Percentiles rank a stretch among this genome's conserved stretches.
Conservation (phyloP, 1,140 invertebrate species). For the Drosophila santomea region DNA sequence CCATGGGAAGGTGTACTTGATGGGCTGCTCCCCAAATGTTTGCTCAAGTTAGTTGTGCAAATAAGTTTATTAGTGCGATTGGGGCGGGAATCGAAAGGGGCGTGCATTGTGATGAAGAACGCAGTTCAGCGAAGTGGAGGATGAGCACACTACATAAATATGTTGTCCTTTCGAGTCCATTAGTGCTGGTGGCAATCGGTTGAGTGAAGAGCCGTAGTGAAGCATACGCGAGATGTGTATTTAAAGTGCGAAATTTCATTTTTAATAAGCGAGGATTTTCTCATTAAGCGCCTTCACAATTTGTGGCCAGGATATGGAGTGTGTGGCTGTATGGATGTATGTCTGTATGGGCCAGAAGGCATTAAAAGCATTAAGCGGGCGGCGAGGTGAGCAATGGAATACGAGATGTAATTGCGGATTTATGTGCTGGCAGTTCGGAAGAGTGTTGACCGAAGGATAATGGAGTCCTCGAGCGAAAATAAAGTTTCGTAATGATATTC, state of each 20-base stretch:
- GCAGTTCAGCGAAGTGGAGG: not conserved
- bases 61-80: slow-evolving; percentile 74
- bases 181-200: slow-evolving; percentile 26
- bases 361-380: slow-evolving; percentile 19
- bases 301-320: slow-evolving; percentile 5
- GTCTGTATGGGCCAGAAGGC: slow-evolving; percentile 14
- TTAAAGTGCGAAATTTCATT: slow-evolving; percentile 54
- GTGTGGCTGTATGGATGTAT: not conserved
- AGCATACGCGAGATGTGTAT: slow-evolving; percentile 7
- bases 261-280: slow-evolving; percentile 62
- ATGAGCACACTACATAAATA: slow-evolving; percentile 21
- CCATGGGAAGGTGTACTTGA: slow-evolving; percentile 64
- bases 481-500: slow-evolving; percentile 1
- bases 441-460: slow-evolving; percentile 61
- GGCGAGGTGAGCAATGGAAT: slow-evolving; percentile 16
- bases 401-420: slow-evolving; percentile 71
- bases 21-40: slow-evolving; percentile 66
- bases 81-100: slow-evolving; percentile 52
- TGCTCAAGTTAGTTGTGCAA: slow-evolving; percentile 68
- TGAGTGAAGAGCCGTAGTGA: slow-evolving; percentile 2
- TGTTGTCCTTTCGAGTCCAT: slow-evolving; percentile 31
- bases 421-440: slow-evolving; percentile 49
- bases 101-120: slow-evolving; percentile 28
- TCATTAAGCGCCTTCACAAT: slow-evolving; percentile 51
- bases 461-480: slow-evolving; percentile 43